phyloP scores from a whole-genome alignment of 2,797 vertebrate species.

The Gila robusta region DNA sequence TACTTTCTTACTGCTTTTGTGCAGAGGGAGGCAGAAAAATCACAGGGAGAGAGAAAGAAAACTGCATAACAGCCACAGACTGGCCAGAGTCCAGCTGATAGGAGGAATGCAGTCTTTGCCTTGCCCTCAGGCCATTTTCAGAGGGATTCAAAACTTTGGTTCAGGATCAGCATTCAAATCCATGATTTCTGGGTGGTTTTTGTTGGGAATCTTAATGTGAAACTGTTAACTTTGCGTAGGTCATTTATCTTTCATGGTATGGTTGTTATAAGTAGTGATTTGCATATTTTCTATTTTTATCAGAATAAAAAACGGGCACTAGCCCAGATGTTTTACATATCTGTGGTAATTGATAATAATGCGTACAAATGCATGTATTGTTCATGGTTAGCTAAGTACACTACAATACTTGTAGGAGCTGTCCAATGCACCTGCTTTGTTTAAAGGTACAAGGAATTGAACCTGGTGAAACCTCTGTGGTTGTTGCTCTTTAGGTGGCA shows the following conservation, averaged over 20 bases:
- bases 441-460: not conserved
- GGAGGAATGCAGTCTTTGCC: conserved; percentile 36
- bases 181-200: not conserved
- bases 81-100: conserved; percentile 33
- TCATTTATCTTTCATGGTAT: not conserved
- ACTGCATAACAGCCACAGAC: not conserved
- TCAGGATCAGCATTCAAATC: conserved; percentile 23
- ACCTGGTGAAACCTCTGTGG: not conserved
- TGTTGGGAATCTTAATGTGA: not conserved
- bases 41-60: not conserved
- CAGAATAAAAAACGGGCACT: not conserved
- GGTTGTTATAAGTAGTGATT: not conserved
- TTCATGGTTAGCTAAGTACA: not conserved
- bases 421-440: not conserved
- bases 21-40: not conserved
- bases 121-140: conserved; percentile 11
- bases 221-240: not conserved
- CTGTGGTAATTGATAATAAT: conserved; percentile 2
- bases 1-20: conserved; percentile 14
- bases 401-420: too few species aligned
- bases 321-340: conserved; percentile 24
- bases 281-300: conserved; percentile 33
- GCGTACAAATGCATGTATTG: not conserved
- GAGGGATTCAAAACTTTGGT: not conserved
- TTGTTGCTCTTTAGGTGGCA: not conserved